Evolutionary conservation across 2,113 vertebrate species (phyloP).

Genomic region (Chlamydotis undulata): DNA sequence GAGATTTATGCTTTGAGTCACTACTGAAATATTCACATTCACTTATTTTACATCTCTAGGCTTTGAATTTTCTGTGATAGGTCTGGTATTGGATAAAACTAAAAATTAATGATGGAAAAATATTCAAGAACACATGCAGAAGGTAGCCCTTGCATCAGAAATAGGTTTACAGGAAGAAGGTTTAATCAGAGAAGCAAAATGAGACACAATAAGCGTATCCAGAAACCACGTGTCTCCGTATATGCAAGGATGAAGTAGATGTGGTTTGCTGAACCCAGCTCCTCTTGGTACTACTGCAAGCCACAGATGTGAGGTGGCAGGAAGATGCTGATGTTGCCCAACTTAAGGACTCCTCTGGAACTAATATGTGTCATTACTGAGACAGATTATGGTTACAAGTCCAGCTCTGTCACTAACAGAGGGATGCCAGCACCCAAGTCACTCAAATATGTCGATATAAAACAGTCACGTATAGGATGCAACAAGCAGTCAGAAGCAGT

Average conservation of each 20-base stretch:
- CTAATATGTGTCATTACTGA: fast-evolving
- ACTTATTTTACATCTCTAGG: not conserved
- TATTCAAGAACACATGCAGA: not conserved
- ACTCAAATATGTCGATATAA: not conserved
- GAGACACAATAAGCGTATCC: not conserved
- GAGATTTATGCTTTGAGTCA: not conserved
- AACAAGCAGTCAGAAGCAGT: not conserved
- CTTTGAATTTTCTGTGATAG: not conserved
- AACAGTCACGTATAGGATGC: not conserved
- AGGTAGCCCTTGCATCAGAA: not conserved
- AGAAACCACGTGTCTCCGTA: not conserved
- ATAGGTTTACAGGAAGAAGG: not conserved
- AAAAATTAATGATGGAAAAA: not conserved
- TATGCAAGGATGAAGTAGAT: not conserved
- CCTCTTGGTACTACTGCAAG: not conserved
- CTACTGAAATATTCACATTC: not conserved
- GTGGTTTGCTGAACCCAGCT: not conserved
- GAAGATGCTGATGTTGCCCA: not conserved
- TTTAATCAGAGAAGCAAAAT: not conserved
- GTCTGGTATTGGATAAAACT: not conserved
- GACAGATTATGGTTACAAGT: not conserved
- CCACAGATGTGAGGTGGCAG: not conserved
- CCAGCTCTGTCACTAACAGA: not conserved
- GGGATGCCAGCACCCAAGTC: not conserved
- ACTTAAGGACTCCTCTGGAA: not conserved